Base-by-base conservation (phyloP, 1,140 invertebrate genomes). In the Pectinophora gossypiella region DNA sequence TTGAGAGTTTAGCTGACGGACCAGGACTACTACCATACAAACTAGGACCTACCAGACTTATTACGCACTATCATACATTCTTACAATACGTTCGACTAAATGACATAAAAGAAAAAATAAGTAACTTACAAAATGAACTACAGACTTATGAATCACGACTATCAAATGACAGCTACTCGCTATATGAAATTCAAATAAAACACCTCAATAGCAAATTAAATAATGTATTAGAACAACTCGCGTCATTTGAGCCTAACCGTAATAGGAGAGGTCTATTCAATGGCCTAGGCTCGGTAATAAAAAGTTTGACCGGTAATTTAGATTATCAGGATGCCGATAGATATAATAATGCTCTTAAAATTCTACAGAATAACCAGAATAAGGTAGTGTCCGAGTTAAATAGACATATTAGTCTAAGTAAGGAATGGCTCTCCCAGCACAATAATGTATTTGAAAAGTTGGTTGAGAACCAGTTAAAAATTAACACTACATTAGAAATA, bases 21-120 rank as follows among this genome's bases (percentile, higher is more conserved):
- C 47, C 47, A 18, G 47, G 47, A 3, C 0, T 48, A 5, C 19
- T 48, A 48, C 47, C 47, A 6, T 48, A 36, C 19, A 48, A 48
- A 19, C 12, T 48, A 19, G 47, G 32, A 10, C 2, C 5, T 0
- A 48, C 27, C 1, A 38, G 19, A 36, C 15, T 48, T 9, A 48
- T 48, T 16, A 16, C 23, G 7, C 47, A 36, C 10, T 9, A 3
- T 12, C 47, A 48, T 20, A 48, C 47, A 19, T 48, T 48, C 23
- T 16, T 48, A 48, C 47, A 38, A 18, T n/a, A 48, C 47, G 36
- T 48, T n/a, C n/a, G n/a, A n/a, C n/a, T 19, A n/a, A n/a, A n/a
- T n/a, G 18, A 43, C 13, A 43, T 43, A 5, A 5, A 19, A 43
- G 13, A 16, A 35, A 10, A 27, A 5, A 22, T 47, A n/a, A 10